Conservation (phyloP, 2,113 vertebrate species). For the Psittacula cyanocephala region DNA sequence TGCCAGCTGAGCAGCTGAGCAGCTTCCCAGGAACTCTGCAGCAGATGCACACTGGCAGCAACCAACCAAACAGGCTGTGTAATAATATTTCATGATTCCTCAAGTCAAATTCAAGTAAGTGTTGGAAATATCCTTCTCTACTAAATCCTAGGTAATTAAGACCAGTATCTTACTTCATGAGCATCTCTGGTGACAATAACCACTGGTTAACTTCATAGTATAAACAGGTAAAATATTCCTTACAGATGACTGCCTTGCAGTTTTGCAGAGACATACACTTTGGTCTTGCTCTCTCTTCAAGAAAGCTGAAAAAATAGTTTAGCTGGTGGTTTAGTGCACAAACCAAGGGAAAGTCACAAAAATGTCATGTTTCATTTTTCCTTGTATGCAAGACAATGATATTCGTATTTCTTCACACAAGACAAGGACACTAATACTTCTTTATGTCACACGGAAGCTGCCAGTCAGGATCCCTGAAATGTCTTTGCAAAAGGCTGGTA, state of each 20-base stretch:
- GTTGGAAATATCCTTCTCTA: neutral
- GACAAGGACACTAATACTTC: neutral
- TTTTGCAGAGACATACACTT: neutral
- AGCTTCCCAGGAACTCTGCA: neutral
- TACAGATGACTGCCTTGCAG: neutral
- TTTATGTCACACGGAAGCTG: neutral
- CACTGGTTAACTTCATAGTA: neutral
- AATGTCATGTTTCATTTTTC: neutral
- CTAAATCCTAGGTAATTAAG: neutral
- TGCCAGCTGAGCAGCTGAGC: neutral
- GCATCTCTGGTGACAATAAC: neutral
- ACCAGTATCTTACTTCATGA: neutral
- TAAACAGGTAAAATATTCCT: neutral
- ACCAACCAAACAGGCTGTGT: accelerated
- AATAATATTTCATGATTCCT: neutral
- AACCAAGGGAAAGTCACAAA: neutral
- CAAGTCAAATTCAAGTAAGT: neutral
- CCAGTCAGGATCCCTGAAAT: neutral
- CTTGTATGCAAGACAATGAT: neutral
- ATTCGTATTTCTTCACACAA: neutral
- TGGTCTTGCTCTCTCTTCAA: neutral
- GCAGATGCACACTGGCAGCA: accelerated
- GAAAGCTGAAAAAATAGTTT: neutral
- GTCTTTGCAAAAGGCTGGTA: neutral
- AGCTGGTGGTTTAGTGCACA: neutral